These are phyloP conservation scores for Pseudorhombus dupliciocellatus DNA, from an alignment of 2,113 vertebrate species.

Conservation along the genomic window DNA sequence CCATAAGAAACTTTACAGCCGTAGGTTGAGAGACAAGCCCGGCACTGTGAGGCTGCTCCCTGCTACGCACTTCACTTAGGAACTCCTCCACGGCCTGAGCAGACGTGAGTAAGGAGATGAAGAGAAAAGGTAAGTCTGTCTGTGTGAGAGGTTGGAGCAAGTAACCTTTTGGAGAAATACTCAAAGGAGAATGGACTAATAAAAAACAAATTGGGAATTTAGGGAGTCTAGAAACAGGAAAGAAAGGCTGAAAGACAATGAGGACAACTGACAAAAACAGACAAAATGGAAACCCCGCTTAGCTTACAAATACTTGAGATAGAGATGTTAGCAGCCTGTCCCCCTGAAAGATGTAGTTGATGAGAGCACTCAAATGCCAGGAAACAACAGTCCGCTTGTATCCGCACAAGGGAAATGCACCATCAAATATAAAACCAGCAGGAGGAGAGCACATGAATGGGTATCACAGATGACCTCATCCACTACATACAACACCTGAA, in stretches of 20 bases:
- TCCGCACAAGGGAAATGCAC: background rate
- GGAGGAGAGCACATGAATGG: constrained; percentile 4
- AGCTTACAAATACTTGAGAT: background rate
- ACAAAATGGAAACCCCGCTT: background rate
- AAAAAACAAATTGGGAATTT: background rate
- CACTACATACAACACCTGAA: background rate
- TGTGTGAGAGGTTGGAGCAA: background rate
- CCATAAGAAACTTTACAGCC: constrained; percentile 87
- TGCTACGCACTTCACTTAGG: constrained; percentile 79
- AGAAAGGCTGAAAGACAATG: background rate
- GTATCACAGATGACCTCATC: constrained; percentile 1
- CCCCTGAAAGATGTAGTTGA: constrained; percentile 1
- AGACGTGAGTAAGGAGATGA: background rate
- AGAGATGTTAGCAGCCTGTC: constrained; percentile 1
- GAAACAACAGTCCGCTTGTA: background rate
- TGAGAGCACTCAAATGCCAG: constrained; percentile 9
- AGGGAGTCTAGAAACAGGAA: background rate
- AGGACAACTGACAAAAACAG: constrained; percentile 1
- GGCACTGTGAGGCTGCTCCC: constrained; percentile 81
- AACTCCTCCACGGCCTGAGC: constrained; percentile 84
- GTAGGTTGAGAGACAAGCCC: constrained; percentile 83
- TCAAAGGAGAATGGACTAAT: background rate
- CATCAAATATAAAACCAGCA: constrained; percentile 5
- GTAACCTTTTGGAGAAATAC: background rate
- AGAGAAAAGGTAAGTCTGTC: background rate